A percentile compares a stretch with the other conserved stretches of the same genome.
Evolutionary conservation across 2,888 invertebrate genomes (phyloP).

Genomic region (Nycteola revayana): DNA sequence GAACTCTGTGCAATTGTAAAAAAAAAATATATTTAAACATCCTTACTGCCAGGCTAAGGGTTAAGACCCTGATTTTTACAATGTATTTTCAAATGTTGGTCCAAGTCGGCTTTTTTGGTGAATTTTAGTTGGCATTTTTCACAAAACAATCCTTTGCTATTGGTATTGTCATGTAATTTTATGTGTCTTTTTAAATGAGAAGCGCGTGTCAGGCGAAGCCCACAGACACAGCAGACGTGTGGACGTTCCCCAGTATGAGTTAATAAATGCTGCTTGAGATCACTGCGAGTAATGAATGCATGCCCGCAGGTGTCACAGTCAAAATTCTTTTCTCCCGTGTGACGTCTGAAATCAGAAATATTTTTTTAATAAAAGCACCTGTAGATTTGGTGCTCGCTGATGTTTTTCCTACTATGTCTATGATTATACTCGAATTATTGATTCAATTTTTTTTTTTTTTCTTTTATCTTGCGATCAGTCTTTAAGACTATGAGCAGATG

Average conservation of each 20-base stretch:
- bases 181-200: conserved; percentile 71
- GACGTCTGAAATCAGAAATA: conserved; percentile 60
- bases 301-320: conserved; percentile 64
- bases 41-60: too few relatives aligned
- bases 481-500: too few relatives aligned
- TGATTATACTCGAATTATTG: too few relatives aligned
- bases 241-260: conserved; percentile 66
- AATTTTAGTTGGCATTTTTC: conserved; percentile 46
- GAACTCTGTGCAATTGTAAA: too few relatives aligned
- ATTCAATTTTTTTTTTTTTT: too few relatives aligned
- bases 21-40: too few relatives aligned
- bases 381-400: too few relatives aligned
- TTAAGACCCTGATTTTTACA: conserved; percentile 1
- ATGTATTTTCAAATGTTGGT: conserved; percentile 48
- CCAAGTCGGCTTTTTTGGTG: conserved; percentile 42
- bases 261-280: conserved; percentile 66
- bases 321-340: conserved; percentile 74
- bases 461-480: too few relatives aligned
- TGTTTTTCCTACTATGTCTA: too few relatives aligned
- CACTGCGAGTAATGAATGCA: conserved; percentile 70
- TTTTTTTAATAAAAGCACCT: too few relatives aligned
- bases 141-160: conserved; percentile 39
- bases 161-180: conserved; percentile 39
- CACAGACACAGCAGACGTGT: conserved; percentile 66
- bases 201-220: conserved; percentile 58